Conservation (phyloP, 2,888 invertebrate genomes). For the Coremacera marginata region DNA sequence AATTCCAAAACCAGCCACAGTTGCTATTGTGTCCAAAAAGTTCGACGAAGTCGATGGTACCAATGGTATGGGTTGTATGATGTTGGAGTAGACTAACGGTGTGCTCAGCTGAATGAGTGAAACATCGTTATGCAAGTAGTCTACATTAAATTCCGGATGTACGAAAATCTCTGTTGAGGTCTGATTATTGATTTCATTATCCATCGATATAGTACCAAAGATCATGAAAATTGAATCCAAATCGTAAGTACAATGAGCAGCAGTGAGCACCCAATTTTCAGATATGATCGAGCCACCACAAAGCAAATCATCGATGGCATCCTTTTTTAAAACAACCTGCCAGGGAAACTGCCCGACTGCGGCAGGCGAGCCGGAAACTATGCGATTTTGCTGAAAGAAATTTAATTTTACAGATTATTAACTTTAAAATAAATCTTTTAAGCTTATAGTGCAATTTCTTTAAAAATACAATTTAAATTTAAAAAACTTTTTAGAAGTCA, state of each 20-base stretch:
- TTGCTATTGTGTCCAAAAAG: slow-evolving; percentile 55
- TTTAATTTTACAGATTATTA: no score
- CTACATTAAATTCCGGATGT: slow-evolving; percentile 60
- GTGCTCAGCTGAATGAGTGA: slow-evolving; percentile 59
- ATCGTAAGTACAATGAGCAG: slow-evolving; percentile 63
- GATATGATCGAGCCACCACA: slow-evolving; percentile 66
- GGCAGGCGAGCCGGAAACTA: slow-evolving; percentile 58
- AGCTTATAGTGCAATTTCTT: no score
- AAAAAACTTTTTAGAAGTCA: no score
- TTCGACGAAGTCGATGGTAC: slow-evolving; percentile 49
- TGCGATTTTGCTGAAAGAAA: slow-evolving; percentile 55
- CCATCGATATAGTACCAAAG: slow-evolving; percentile 58
- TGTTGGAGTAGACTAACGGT: slow-evolving; percentile 51
- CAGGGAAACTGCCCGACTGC: slow-evolving; percentile 61
- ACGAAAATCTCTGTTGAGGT: slow-evolving; percentile 54
- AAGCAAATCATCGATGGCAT: slow-evolving; percentile 56
- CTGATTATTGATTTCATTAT: slow-evolving; percentile 53
- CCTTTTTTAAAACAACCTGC: slow-evolving; percentile 63
- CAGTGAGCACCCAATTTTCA: slow-evolving; percentile 62
- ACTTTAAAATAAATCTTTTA: neutral
- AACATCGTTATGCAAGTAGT: slow-evolving; percentile 61
- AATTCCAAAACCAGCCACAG: slow-evolving; percentile 62
- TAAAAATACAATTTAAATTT: no score
- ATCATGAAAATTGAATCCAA: slow-evolving; percentile 53
- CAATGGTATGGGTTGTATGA: slow-evolving; percentile 58